Conservation (phyloP, 2,797 vertebrate species). For the Triplophysa bombifrons region DNA sequence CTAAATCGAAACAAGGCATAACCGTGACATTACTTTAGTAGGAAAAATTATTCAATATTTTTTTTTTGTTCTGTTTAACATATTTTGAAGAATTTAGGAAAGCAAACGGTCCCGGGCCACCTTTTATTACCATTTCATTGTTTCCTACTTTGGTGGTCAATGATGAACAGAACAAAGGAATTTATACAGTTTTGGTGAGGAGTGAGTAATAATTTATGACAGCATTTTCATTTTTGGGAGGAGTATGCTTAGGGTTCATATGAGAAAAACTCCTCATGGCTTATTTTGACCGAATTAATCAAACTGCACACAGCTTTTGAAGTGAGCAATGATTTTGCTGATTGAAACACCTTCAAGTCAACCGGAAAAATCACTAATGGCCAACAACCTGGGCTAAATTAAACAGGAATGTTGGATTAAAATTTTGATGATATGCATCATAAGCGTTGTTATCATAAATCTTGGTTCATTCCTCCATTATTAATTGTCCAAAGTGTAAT, state of each 20-base stretch:
- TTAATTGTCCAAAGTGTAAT: constrained; percentile 96
- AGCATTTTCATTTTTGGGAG: no score
- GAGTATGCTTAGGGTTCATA: not conserved
- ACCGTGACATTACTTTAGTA: no score
- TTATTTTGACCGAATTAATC: constrained; percentile 55
- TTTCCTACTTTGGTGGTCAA: no score
- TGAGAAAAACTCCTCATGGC: constrained; percentile 29
- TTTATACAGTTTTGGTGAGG: no score
- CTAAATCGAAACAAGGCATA: no score
- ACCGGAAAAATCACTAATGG: constrained; percentile 60
- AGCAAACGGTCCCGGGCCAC: no score
- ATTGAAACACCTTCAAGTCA: constrained; percentile 59
- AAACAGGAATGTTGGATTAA: constrained; percentile 75
- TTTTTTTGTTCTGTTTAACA: no score
- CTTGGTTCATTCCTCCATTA: constrained; percentile 85
- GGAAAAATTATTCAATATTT: no score
- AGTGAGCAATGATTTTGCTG: constrained; percentile 55
- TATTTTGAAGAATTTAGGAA: no score
- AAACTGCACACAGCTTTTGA: constrained; percentile 50
- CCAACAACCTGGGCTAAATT: constrained; percentile 60
- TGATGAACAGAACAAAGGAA: no score
- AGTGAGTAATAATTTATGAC: no score
- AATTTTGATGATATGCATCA: constrained; percentile 83
- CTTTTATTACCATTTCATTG: no score
- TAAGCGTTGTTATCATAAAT: constrained; percentile 89